Base-by-base conservation (phyloP, 2,113 vertebrate genomes). In the Acrocephalus arundinaceus region DNA sequence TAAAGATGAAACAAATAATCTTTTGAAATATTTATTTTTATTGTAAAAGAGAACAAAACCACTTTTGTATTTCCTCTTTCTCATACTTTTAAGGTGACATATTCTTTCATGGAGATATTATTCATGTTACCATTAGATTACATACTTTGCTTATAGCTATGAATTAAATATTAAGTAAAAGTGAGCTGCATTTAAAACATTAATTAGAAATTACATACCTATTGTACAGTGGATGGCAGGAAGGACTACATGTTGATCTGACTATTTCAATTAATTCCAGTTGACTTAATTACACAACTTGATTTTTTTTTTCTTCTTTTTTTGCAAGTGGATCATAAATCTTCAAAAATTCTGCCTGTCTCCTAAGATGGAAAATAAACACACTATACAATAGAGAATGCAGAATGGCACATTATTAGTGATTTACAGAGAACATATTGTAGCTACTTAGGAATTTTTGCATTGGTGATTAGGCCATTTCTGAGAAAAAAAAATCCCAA, bases 131-230 rank as follows among this genome's bases (percentile, higher is more conserved):
- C 1, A 0, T 87, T 84, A 78, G 37, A 85, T 96, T 94, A 90
- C 33, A 81, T 92, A 81, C 77, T 96, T 92, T 94, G 46, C 94
- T 92, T 96, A 96, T 76, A 94, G 41, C 48, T 94, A 94, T 95
- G 95, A 97, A 98, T 98, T 96, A 97, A 97, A 96, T 95, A 97
- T 94, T 74, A 97, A 95, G 76, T 96, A 93, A 85, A 98, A 96
- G 93, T 73, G 91, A 97, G 90, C 39, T 85, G 74, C 57, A 94
- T 93, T 97, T 98, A 93, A 97, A 97, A 96, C 58, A 96, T 97
- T 97, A 95, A 97, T 97, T 97, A 94, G 93, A 97, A 95, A 96
- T 93, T 68, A 61, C 74, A 88, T 85, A 91, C 63, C 92, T 96
- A 67, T 39, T 46, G 67, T 85, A 93, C 10, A 90, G 43, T 80